Percentiles rank a stretch among this genome's conserved stretches.
phyloP scores from a whole-genome alignment of 2,888 invertebrate genomes.

The Asteroscopus sphinx region DNA sequence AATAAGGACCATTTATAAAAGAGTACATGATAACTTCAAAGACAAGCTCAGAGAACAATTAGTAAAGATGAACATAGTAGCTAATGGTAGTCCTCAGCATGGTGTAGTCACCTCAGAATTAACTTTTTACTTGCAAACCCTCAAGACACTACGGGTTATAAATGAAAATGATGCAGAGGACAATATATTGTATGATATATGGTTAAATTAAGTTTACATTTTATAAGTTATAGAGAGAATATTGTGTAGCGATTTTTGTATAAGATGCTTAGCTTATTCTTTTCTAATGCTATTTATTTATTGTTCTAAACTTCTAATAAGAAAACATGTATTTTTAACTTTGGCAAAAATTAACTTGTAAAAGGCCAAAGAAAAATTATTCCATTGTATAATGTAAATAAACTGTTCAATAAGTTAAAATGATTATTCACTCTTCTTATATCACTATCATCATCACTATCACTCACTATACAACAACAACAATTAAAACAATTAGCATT shows the following conservation, averaged over 20 bases:
- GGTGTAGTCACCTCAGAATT: constrained; percentile 98
- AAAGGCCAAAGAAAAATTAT: constrained; percentile 39
- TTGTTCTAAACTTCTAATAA: constrained; percentile 25
- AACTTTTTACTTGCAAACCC: constrained; percentile 96
- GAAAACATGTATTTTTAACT: constrained; percentile 21
- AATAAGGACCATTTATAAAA: constrained; percentile 93
- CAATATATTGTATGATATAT: constrained; percentile 95
- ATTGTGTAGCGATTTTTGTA: constrained; percentile 51
- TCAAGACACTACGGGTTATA: constrained; percentile 94
- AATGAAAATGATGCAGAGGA: constrained; percentile 93
- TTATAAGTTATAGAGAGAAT: constrained; percentile 28
- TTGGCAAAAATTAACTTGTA: constrained; percentile 36
- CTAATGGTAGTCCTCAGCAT: constrained; percentile 99
- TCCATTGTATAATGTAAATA: constrained; percentile 49
- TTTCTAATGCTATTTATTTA: constrained; percentile 39
- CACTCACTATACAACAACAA: no score
- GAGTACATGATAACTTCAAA: constrained; percentile 96
- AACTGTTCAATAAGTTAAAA: constrained; percentile 46
- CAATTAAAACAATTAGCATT: no score
- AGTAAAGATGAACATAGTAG: constrained; percentile 95
- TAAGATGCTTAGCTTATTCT: constrained; percentile 35
- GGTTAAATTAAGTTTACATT: constrained; percentile 90
- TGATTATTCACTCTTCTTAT: constrained; percentile 7
- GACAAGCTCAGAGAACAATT: constrained; percentile 95
- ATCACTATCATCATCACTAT: no score